phyloP scores from a whole-genome alignment of 2,888 invertebrate genomes.

The Lapara coniferarum region DNA sequence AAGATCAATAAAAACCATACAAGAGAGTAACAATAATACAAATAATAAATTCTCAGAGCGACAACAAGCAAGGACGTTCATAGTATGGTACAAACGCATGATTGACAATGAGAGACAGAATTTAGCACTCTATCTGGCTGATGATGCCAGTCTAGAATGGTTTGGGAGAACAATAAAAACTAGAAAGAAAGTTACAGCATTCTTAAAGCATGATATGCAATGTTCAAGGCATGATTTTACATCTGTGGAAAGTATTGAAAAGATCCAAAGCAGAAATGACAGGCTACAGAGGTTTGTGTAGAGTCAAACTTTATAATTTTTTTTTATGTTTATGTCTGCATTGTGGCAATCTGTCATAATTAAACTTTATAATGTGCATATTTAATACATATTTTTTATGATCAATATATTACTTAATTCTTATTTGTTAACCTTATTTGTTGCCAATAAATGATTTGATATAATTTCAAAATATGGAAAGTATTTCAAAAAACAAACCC shows the following conservation, averaged over 20 bases:
- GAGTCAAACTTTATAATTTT: neutral
- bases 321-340: no score
- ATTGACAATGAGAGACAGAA: conserved; percentile 78
- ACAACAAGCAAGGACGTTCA: conserved; percentile 70
- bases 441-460: no score
- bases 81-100: conserved; percentile 75
- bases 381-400: neutral
- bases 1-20: conserved; percentile 43
- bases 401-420: neutral
- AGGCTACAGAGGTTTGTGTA: conserved; percentile 54
- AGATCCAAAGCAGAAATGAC: conserved; percentile 59
- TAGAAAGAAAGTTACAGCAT: conserved; percentile 81
- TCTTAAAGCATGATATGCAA: conserved; percentile 82
- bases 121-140: conserved; percentile 74
- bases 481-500: no score
- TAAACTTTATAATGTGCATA: neutral
- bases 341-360: no score
- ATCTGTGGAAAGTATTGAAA: conserved; percentile 70
- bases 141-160: conserved; percentile 84
- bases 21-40: conserved; percentile 57
- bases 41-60: conserved; percentile 52
- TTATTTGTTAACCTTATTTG: no score
- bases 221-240: conserved; percentile 79
- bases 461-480: no score
- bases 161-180: conserved; percentile 85